These are phyloP conservation scores for Spodoptera litura DNA, from an alignment of 1,140 invertebrate species.

Conservation along the genomic window DNA sequence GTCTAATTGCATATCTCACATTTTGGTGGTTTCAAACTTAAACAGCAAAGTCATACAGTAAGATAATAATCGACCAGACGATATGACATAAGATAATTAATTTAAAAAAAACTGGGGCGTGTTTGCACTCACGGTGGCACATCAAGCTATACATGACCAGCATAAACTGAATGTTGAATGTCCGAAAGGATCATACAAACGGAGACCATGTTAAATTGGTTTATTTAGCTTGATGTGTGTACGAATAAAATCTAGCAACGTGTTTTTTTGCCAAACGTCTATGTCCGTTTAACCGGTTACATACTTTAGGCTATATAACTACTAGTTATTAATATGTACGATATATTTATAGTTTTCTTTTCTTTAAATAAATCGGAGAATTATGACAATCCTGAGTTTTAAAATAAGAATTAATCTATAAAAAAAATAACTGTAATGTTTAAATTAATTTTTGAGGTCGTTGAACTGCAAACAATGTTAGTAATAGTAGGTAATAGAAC, in stretches of 20 bases:
- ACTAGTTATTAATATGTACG: too few relatives aligned
- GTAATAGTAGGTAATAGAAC: neutral
- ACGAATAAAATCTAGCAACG: too few relatives aligned
- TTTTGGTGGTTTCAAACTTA: neutral
- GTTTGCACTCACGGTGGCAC: neutral
- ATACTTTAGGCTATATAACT: too few relatives aligned
- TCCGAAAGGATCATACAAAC: too few relatives aligned
- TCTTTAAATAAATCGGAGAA: too few relatives aligned
- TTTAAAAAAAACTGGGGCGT: neutral
- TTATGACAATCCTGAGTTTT: neutral
- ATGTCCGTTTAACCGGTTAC: too few relatives aligned
- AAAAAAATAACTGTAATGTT: neutral
- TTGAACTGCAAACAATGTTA: neutral
- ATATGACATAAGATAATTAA: neutral
- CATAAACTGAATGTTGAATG: too few relatives aligned
- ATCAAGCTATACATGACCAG: neutral
- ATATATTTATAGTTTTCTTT: too few relatives aligned
- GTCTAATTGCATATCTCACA: neutral
- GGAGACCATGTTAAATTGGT: too few relatives aligned
- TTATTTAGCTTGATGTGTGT: too few relatives aligned
- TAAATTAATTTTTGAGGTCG: neutral
- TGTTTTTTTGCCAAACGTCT: too few relatives aligned
- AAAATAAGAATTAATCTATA: neutral
- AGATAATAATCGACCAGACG: neutral
- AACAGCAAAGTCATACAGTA: neutral